phyloP scores from a whole-genome alignment of 2,888 invertebrate species.

The Cyclophora punctaria region DNA sequence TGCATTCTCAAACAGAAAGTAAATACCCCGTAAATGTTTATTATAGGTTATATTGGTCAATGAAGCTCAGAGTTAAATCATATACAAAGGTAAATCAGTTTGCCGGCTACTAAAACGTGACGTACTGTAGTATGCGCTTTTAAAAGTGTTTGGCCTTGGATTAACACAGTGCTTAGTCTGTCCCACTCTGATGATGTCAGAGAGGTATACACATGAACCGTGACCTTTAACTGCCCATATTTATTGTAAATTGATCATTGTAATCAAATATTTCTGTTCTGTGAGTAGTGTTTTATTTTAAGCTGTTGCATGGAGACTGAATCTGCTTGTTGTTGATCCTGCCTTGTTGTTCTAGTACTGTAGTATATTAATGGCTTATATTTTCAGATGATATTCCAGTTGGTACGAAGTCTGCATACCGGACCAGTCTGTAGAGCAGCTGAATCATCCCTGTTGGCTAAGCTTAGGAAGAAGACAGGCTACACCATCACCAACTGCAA shows the following conservation, averaged over 20 bases:
- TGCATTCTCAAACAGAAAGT: too few relatives aligned
- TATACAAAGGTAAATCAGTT: conserved; percentile 50
- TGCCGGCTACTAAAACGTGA: conserved; percentile 6
- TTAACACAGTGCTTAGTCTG: conserved; percentile 24
- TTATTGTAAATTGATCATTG: conserved; percentile 2
- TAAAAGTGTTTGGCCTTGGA: conserved; percentile 29
- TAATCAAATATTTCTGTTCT: neutral
- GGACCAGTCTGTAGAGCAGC: conserved; percentile 69
- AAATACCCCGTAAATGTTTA: conserved; percentile 8
- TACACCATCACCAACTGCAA: conserved; percentile 97
- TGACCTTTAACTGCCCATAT: conserved; percentile 4
- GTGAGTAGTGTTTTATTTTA: conserved; percentile 1
- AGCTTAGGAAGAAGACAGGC: conserved; percentile 94
- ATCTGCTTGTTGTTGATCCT: neutral
- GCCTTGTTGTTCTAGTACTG: conserved; percentile 14
- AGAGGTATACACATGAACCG: conserved; percentile 7
- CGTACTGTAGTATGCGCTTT: conserved; percentile 12
- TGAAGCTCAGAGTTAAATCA: conserved; percentile 54
- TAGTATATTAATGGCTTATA: neutral
- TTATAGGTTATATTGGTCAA: conserved; percentile 45
- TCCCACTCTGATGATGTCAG: conserved; percentile 41
- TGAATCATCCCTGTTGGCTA: conserved; percentile 84
- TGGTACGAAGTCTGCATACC: conserved; percentile 76
- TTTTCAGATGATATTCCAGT: conserved; percentile 77
- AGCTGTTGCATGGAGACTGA: conserved; percentile 2